A percentile compares a stretch with the other conserved stretches of the same genome.
Evolutionary conservation across 2,797 vertebrate genomes (phyloP).

Genomic region (Labroides dimidiatus): DNA sequence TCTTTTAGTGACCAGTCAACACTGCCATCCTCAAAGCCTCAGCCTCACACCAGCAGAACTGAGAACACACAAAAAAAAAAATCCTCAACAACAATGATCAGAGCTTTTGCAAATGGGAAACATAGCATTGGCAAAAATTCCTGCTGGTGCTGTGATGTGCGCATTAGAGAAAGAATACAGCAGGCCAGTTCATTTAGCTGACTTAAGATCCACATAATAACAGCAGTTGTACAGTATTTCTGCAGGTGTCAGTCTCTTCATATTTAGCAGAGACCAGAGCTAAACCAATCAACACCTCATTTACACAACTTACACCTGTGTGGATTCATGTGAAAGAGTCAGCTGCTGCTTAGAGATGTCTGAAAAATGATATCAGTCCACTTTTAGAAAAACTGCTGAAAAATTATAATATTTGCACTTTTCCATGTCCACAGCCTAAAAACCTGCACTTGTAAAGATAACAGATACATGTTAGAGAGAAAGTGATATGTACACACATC

Average conservation of each 20-base stretch:
- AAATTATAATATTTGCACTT: not conserved
- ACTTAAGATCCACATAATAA: constrained; percentile 11
- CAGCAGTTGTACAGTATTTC: not conserved
- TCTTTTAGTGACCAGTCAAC: constrained; percentile 42
- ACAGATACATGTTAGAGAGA: not conserved
- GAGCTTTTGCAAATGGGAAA: constrained; percentile 34
- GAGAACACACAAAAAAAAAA: constrained; percentile 27
- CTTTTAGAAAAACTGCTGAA: not conserved
- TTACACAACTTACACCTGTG: not conserved
- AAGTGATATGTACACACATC: not conserved
- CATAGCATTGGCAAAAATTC: constrained; percentile 5
- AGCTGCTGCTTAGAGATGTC: not conserved
- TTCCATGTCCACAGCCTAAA: not conserved
- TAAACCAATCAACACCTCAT: constrained; percentile 9
- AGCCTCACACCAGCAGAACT: constrained; percentile 21
- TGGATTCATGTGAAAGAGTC: not conserved
- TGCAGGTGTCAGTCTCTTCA: constrained; percentile 8
- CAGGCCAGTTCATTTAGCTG: constrained; percentile 2
- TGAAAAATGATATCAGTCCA: not conserved
- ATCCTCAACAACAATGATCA: constrained; percentile 18
- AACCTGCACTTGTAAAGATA: not conserved
- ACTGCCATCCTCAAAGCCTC: constrained; percentile 23
- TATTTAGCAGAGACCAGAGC: not conserved
- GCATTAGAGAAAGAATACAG: not conserved
- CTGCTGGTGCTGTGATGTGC: constrained; percentile 21